Percentiles rank a stretch among this genome's conserved stretches.
These are phyloP conservation scores for Conus ventricosus DNA, from an alignment of 1,140 invertebrate species.

Conservation along the genomic window DNA sequence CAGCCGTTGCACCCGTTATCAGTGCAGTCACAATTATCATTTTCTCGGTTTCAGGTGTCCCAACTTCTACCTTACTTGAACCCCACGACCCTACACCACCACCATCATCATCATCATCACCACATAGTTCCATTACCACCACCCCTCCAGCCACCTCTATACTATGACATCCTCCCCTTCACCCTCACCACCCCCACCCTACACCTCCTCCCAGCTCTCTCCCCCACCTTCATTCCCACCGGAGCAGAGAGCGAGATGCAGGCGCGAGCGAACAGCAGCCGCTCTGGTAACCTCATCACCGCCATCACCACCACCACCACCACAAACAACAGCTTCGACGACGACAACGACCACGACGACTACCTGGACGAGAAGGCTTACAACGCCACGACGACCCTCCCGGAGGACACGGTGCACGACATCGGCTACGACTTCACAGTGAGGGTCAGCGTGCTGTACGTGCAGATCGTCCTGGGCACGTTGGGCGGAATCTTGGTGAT, in stretches of 20 bases:
- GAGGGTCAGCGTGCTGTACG: slow-evolving; percentile 51
- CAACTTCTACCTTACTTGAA: too few species aligned
- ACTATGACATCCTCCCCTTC: not conserved
- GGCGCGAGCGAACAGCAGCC: too few species aligned
- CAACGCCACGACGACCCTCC: not conserved
- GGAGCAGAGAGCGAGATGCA: not conserved
- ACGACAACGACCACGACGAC: not conserved
- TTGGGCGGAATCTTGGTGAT: slow-evolving; percentile 61
- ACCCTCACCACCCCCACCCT: not conserved
- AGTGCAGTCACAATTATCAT: too few species aligned
- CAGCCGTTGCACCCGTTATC: too few species aligned
- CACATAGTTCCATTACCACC: not conserved
- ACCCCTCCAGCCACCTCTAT: not conserved
- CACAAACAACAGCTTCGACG: not conserved
- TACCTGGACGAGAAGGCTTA: not conserved
- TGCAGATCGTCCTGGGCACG: slow-evolving; percentile 58
- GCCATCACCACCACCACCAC: not conserved
- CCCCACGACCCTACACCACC: not conserved
- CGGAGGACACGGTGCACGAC: slow-evolving; percentile 53
- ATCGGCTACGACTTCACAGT: slow-evolving; percentile 53
- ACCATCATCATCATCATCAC: not conserved
- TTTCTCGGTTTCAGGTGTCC: too few species aligned
- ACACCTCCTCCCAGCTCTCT: not conserved
- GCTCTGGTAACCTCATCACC: not conserved
- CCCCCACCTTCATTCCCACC: not conserved